Evolutionary conservation across 2,113 vertebrate genomes (phyloP).

Genomic region (Coryphaenoides rupestris): DNA sequence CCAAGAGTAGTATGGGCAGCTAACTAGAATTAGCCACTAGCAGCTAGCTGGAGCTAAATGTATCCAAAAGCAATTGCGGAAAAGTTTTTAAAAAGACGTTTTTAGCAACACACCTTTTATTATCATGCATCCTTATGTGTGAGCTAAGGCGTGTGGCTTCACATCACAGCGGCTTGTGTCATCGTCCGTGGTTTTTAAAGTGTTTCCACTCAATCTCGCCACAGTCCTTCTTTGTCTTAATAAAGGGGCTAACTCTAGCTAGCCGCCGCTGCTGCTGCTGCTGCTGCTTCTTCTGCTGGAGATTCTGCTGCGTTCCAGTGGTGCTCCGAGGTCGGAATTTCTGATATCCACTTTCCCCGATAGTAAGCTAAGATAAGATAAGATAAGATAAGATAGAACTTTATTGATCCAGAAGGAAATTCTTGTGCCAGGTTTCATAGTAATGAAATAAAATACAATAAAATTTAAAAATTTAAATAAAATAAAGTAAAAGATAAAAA

Average conservation of each 20-base stretch:
- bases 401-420: too few relatives aligned
- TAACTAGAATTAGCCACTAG: slow-evolving; percentile 53
- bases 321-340: too few relatives aligned
- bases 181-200: slow-evolving; percentile 50
- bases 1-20: slow-evolving; percentile 52
- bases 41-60: slow-evolving; percentile 57
- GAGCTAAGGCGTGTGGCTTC: slow-evolving; percentile 50
- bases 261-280: too few relatives aligned
- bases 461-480: too few relatives aligned
- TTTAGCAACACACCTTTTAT: slow-evolving; percentile 66
- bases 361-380: too few relatives aligned
- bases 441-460: too few relatives aligned
- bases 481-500: too few relatives aligned
- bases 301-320: too few relatives aligned
- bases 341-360: too few relatives aligned
- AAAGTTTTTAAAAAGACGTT: slow-evolving; percentile 67
- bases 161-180: slow-evolving; percentile 51
- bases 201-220: slow-evolving; percentile 58
- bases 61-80: slow-evolving; percentile 50
- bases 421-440: too few relatives aligned
- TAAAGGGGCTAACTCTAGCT: slow-evolving; percentile 60
- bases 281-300: too few relatives aligned
- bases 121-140: slow-evolving; percentile 64
- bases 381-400: too few relatives aligned
- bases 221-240: slow-evolving; percentile 68